These are phyloP conservation scores for Leptogaster cylindrica DNA, from an alignment of 2,888 invertebrate species.

Conservation along the genomic window DNA sequence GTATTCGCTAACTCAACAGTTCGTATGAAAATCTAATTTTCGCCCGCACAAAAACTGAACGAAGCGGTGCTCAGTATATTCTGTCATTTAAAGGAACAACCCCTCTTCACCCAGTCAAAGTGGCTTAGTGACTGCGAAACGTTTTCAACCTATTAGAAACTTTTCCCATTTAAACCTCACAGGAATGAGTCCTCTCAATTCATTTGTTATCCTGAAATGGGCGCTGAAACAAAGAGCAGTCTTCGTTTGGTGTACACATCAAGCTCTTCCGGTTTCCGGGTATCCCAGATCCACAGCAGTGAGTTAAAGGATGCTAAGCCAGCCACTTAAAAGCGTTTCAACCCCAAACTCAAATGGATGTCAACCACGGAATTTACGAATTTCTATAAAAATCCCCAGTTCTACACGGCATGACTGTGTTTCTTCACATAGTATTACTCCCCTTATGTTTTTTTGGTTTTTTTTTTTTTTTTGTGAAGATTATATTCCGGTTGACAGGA, in stretches of 20 bases:
- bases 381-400: constrained; percentile 15
- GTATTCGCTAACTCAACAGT: neutral
- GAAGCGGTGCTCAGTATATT: no score
- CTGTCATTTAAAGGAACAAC: no score
- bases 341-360: neutral
- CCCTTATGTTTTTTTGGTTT: neutral
- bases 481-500: constrained; percentile 3
- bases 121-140: neutral
- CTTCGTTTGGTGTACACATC: neutral
- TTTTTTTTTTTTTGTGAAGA: neutral
- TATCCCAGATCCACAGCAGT: no score
- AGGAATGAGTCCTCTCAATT: neutral
- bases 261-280: neutral
- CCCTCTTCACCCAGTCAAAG: no score
- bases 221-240: neutral
- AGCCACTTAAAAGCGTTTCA: constrained; percentile 11
- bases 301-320: constrained; percentile 19
- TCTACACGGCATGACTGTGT: no score
- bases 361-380: constrained; percentile 15
- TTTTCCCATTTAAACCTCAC: constrained; percentile 3
- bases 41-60: neutral
- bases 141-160: constrained; percentile 1
- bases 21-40: constrained; percentile 28
- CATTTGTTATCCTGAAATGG: neutral
- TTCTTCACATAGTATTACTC: constrained; percentile 10